Evolutionary conservation across 2,888 invertebrate species (phyloP).

Genomic region (Gymnoscelis rufifasciata): DNA sequence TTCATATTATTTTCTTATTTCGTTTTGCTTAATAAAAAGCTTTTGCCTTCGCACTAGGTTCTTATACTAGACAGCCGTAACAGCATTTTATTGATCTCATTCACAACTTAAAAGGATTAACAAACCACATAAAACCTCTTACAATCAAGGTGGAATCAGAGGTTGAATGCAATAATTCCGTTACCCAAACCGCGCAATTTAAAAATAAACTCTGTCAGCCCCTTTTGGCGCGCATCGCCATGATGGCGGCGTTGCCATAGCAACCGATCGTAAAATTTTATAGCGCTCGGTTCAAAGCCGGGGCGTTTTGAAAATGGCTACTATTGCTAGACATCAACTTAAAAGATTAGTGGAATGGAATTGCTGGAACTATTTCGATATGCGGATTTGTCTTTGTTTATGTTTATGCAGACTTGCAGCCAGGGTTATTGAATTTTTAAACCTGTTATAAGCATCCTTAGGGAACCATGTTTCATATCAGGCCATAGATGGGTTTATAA

Average conservation of each 20-base stretch:
- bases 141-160: conserved; percentile 2
- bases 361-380: conserved; percentile 26
- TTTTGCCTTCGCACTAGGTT: neutral
- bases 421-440: too few relatives aligned
- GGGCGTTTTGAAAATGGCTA: conserved; percentile 47
- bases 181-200: conserved; percentile 24
- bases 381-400: neutral
- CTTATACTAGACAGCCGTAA: too few relatives aligned
- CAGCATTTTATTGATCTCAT: neutral
- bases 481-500: too few relatives aligned
- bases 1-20: too few relatives aligned
- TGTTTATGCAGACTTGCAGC: too few relatives aligned
- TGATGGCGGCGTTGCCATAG: conserved; percentile 67
- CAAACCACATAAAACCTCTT: neutral
- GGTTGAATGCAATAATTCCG: conserved; percentile 20
- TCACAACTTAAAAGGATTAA: neutral
- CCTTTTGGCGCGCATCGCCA: conserved; percentile 39
- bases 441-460: too few relatives aligned
- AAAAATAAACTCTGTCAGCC: conserved; percentile 33
- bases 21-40: too few relatives aligned
- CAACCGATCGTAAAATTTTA: conserved; percentile 72
- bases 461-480: too few relatives aligned
- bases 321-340: conserved; percentile 33
- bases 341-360: conserved; percentile 29
- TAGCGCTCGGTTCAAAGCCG: conserved; percentile 50